Evolutionary conservation across 64 coral and sea anemone genomes (phyloP), one percentile per base, ranked within the genome.

Genomic region (Platygyra sinensis): DNA sequence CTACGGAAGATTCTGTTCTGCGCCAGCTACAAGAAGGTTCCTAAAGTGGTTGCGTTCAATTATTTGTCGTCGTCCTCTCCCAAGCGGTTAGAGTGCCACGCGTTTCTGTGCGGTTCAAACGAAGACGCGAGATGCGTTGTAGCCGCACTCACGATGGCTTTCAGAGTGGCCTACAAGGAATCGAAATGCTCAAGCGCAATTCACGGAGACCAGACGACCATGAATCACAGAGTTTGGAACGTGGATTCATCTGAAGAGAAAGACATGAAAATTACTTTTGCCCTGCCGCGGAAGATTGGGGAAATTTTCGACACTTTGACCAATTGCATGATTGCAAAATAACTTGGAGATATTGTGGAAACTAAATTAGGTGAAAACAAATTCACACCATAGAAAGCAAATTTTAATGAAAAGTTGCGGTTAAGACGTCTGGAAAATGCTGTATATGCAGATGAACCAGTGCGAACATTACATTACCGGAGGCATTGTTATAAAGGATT

Each of bases 21-120:
- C 60, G 90, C 90, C 30, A 92, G 82, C 24, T 92, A 87, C 62
- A 92, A 92, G 74, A 92, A 92, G 63, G 87, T 92, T 42, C 90
- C 90, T 2, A 86, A 87, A 79, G 90, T 92, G 6, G 90, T 92
- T 1, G 90, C 77, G 2, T 92, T 92, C 29, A 92, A 92, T 25
- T 92, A 92, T 39, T 27, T 86, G 8, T 62, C n/a, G 13, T 75
- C 16, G 14, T 78, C 76, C 1, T 77, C 75, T 9, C 82, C 81
- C 30, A 64, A 18, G 19, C 30, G 72, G 6, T 50, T 92, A 1
- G 82, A 92, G 33, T 92, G 90, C 46, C 90, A 92, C 36, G 90
- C 82, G 38, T 60, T 92, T 76, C 76, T 82, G 0, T 72, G 76
- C 1, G 63, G 71, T 5, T 87, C 90, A 8, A 67, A 54, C 30